Percentiles rank a stretch among this genome's conserved stretches.
These are phyloP conservation scores for Gastracanthus pulcherrimus DNA, from an alignment of 2,888 invertebrate species.

Conservation along the genomic window DNA sequence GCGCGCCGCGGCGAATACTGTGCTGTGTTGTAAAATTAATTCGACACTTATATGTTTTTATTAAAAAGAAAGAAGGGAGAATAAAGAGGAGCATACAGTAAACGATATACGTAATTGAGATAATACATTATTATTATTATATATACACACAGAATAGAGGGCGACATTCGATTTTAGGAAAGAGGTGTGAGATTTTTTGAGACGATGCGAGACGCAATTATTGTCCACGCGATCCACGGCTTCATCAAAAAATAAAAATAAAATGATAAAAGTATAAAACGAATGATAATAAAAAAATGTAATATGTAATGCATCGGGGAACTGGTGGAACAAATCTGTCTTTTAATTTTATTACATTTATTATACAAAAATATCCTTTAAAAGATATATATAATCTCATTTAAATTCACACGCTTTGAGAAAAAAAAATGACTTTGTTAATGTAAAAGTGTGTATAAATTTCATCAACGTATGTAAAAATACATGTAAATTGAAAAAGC, in stretches of 20 bases:
- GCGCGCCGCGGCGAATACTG: constrained; percentile 74
- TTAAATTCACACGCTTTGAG: background rate
- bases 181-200: constrained; percentile 53
- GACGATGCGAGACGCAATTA: constrained; percentile 42
- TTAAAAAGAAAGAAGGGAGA: constrained; percentile 44
- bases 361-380: background rate
- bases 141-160: constrained; percentile 49
- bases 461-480: constrained; percentile 25
- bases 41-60: constrained; percentile 73
- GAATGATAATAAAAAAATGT: constrained; percentile 37
- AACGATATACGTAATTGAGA: constrained; percentile 74
- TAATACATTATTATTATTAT: constrained; percentile 67
- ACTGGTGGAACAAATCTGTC: constrained; percentile 38
- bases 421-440: background rate
- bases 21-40: constrained; percentile 77
- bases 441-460: background rate
- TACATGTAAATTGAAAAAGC: constrained; percentile 9
- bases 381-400: background rate
- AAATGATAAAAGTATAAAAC: constrained; percentile 9
- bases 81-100: constrained; percentile 61
- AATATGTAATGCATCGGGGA: constrained; percentile 45
- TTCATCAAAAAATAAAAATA: constrained; percentile 25
- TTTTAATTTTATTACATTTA: background rate
- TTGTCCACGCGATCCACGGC: constrained; percentile 44
- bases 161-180: constrained; percentile 62